phyloP scores from a whole-genome alignment of 2,797 vertebrate genomes.

The Steatocranus sp. region DNA sequence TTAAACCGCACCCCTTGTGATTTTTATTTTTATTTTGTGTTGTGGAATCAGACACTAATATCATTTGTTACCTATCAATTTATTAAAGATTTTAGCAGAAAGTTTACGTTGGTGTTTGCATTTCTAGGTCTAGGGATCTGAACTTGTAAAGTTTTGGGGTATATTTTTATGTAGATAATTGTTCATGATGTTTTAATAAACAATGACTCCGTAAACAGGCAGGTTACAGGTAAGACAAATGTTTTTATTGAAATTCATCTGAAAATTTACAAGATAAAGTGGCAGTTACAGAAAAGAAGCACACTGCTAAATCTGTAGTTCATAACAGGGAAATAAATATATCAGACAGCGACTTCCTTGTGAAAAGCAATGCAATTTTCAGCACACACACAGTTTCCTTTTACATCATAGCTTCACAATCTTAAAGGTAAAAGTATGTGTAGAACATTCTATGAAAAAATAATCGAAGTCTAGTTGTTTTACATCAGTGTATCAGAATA shows the following conservation, averaged over 20 bases:
- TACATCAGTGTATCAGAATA: not conserved
- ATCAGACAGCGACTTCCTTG: not conserved
- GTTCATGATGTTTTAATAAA: not conserved
- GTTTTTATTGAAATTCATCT: constrained; percentile 2
- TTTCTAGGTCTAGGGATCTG: not conserved
- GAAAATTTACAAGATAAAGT: not conserved
- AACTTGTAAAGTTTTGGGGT: not conserved
- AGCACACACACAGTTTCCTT: not conserved
- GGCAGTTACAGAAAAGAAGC: constrained; percentile 9
- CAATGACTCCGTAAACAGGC: constrained; percentile 9
- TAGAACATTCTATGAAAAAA: not conserved
- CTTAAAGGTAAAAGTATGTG: not conserved
- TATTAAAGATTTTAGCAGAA: not conserved
- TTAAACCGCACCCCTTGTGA: not conserved
- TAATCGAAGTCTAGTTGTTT: not conserved
- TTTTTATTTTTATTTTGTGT: not conserved
- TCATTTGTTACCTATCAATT: not conserved
- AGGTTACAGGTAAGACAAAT: not conserved
- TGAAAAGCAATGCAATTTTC: not conserved
- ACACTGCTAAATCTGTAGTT: not conserved
- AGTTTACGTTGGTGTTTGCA: accelerated
- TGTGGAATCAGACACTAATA: not conserved
- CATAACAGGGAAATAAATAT: constrained; percentile 23
- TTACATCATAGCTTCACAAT: not conserved
- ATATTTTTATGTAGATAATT: not conserved